Evolutionary conservation across 2,797 vertebrate genomes (phyloP), one percentile per base, ranked within the genome.

Genomic region (Bovichtus variegatus): DNA sequence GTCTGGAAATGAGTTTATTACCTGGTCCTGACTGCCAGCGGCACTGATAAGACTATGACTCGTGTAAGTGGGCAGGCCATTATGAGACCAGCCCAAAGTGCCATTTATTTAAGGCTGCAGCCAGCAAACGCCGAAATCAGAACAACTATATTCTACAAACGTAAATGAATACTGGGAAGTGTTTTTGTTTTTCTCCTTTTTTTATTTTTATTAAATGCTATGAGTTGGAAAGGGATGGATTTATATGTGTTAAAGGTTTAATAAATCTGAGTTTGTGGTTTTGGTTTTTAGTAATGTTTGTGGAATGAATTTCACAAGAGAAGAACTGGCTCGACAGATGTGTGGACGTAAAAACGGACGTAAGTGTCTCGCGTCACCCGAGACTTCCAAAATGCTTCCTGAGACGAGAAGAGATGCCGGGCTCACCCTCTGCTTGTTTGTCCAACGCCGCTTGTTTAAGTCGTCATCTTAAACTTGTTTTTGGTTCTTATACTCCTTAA

Each of bases 1-100:
- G 69, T 87, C 80, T 89, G 49, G 68, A 83, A 80, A 82, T 71
- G 83, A 89, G 50, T 74, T n/a, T 76, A 80, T 86, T 82, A 70
- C 54, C 34, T 46, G 43, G 78, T 78, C 76, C 85, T 85, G 78
- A 73, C 65, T 31, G 85, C 81, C 74, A 36, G 68, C 21, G 21
- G 80, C 77, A 29, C 50, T 69, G 86, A 87, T 83, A 80, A 88
- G 71, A 72, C 82, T 67, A 41, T 41, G n/a, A 57, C 43, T 71
- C 27, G 34, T 69, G 64, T 62, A 60, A 70, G 62, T 27, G 3
- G 41, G 57, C 58, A 36, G 34, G 69, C 47, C 58, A n/a, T 77
- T 60, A 64, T n/a, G 53, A 90, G 67, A 80, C 16, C 38, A 50
- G 63, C 38, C 61, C 34, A 81, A 80, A 47, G 58, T 74, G 46